phyloP scores from a whole-genome alignment of 2,888 invertebrate species.

The Campoplex capitator region DNA sequence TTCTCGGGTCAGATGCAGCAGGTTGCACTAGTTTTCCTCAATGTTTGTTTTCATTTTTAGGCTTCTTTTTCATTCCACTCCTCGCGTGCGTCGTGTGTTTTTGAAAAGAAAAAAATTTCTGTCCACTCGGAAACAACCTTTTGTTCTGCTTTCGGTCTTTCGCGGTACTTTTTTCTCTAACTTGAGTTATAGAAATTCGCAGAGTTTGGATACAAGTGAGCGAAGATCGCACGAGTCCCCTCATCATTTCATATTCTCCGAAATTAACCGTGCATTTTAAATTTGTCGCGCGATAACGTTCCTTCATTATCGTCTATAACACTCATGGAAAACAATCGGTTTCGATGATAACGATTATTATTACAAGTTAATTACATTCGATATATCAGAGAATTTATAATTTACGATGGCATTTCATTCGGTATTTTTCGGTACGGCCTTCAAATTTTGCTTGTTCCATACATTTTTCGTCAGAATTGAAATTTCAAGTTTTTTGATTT shows the following conservation, averaged over 20 bases:
- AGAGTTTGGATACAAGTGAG: background rate
- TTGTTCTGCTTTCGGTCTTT: too few relatives aligned
- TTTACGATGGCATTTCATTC: background rate
- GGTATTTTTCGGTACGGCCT: background rate
- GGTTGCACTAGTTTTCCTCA: constrained; percentile 37
- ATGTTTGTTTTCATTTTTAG: background rate
- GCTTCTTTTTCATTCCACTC: background rate
- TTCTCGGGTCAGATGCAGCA: constrained; percentile 61
- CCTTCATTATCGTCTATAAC: constrained; percentile 34
- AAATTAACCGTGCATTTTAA: constrained; percentile 23
- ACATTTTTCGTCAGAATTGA: too few relatives aligned
- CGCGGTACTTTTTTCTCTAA: too few relatives aligned
- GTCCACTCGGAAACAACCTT: too few relatives aligned
- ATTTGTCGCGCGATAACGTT: constrained; percentile 51
- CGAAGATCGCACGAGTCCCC: background rate
- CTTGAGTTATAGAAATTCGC: too few relatives aligned
- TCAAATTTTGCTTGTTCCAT: too few relatives aligned
- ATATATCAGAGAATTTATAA: background rate
- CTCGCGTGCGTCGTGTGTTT: background rate
- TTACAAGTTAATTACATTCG: background rate
- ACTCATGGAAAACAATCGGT: constrained; percentile 22
- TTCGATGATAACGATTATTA: constrained; percentile 15
- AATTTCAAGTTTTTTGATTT: background rate
- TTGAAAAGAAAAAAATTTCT: background rate
- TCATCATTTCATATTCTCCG: background rate